Percentiles rank a stretch among this genome's conserved stretches.
Evolutionary conservation across 2,113 vertebrate species (phyloP).

Genomic region (Mus musculus): DNA sequence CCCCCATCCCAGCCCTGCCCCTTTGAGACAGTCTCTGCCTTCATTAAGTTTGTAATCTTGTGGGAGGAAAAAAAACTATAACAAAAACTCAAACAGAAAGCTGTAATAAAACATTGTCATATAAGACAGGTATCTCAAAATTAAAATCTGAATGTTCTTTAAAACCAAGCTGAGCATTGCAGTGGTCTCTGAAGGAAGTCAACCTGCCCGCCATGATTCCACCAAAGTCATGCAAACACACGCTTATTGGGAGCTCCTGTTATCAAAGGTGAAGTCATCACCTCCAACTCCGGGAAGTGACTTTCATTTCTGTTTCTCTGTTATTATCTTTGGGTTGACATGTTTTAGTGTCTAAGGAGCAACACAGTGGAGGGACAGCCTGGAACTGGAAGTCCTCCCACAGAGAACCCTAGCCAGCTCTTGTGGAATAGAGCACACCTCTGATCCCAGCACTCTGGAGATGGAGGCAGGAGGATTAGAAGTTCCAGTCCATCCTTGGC

Average conservation of each 20-base stretch:
- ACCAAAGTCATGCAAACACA: neutral
- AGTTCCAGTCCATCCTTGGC: neutral
- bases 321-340: neutral
- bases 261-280: neutral
- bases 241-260: neutral
- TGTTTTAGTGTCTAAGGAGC: neutral
- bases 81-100: neutral
- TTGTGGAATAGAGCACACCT: constrained; percentile 66
- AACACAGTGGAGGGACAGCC: neutral
- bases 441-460: neutral
- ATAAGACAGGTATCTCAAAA: neutral
- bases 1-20: too few relatives aligned
- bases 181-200: neutral
- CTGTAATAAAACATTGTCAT: neutral
- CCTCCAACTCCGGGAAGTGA: neutral
- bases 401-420: neutral
- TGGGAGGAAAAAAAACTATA: neutral
- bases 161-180: neutral
- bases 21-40: neutral
- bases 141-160: neutral
- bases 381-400: neutral
- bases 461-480: neutral
- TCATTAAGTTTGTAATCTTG: neutral
- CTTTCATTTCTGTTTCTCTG: neutral
- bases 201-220: neutral